Conservation (phyloP, 2,888 invertebrate genomes). For the Troides aeacus region DNA sequence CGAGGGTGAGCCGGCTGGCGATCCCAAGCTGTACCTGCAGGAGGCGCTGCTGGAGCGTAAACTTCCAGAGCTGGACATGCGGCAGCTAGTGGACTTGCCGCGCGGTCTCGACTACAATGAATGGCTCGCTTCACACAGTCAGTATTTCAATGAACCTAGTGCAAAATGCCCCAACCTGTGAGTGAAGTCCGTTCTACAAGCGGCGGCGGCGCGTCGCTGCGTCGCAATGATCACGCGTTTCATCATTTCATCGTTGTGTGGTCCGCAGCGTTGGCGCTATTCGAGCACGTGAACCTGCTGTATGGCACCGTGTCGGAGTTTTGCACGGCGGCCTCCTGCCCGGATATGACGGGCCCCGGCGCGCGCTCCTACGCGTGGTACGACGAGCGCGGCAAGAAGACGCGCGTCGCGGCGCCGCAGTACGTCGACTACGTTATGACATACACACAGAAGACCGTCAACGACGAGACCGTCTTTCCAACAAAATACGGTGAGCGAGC, state of each 20-base stretch:
- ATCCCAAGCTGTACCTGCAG: slow-evolving; percentile 96
- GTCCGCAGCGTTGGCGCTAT: slow-evolving; percentile 92
- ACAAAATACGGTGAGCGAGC: slow-evolving; percentile 94
- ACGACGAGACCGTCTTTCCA: slow-evolving; percentile 98
- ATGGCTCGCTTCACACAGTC: slow-evolving; percentile 99
- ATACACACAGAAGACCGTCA: slow-evolving; percentile 97
- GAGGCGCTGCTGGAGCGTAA: slow-evolving; percentile 96
- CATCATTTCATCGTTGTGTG: no score
- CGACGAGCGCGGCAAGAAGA: slow-evolving; percentile 99
- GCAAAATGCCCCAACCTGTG: background rate
- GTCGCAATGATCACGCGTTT: no score
- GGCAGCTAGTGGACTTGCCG: slow-evolving; percentile 96
- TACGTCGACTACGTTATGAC: slow-evolving; percentile 99
- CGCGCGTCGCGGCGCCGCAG: slow-evolving; percentile 97
- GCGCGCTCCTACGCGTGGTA: slow-evolving; percentile 98
- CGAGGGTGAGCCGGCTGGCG: slow-evolving; percentile 87
- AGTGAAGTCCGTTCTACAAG: no score
- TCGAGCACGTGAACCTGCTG: slow-evolving; percentile 99
- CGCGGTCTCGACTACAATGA: slow-evolving; percentile 98
- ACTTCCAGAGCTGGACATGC: slow-evolving; percentile 96
- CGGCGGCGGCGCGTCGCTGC: background rate
- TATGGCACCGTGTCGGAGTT: slow-evolving; percentile 99
- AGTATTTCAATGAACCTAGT: slow-evolving; percentile 38
- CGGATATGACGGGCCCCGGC: slow-evolving; percentile 98
- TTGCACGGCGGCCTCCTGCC: slow-evolving; percentile 97